Evolutionary conservation across 2,888 invertebrate species (phyloP).

Genomic region (Coelinius sp.): DNA sequence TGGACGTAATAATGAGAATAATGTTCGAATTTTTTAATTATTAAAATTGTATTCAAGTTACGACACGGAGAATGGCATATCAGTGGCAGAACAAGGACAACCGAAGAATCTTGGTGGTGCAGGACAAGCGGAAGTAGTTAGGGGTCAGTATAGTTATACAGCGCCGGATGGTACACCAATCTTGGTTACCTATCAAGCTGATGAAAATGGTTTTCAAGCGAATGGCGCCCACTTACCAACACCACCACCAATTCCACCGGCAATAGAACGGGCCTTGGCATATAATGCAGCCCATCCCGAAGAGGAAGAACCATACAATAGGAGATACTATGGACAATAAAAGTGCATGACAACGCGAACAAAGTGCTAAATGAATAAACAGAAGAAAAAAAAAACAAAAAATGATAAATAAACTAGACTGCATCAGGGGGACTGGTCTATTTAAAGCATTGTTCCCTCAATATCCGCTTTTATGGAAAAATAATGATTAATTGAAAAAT

Average conservation of each 20-base stretch:
- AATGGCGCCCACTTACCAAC: constrained; percentile 85
- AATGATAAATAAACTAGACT: background rate
- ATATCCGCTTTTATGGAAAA: background rate
- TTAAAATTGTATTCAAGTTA: constrained; percentile 66
- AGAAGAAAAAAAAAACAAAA: background rate
- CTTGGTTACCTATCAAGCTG: constrained; percentile 77
- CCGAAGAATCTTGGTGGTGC: constrained; percentile 73
- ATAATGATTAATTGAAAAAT: background rate
- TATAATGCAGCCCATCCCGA: constrained; percentile 73
- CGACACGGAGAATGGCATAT: constrained; percentile 78
- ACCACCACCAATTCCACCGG: constrained; percentile 85
- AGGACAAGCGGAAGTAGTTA: constrained; percentile 70
- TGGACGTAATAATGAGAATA: background rate
- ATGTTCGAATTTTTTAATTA: background rate
- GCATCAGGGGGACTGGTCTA: background rate
- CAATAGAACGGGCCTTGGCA: constrained; percentile 79
- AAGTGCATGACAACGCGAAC: constrained; percentile 4
- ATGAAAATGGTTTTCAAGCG: constrained; percentile 80
- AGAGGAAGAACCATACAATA: constrained; percentile 66
- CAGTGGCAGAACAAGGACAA: constrained; percentile 74
- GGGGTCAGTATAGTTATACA: constrained; percentile 79
- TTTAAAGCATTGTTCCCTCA: background rate
- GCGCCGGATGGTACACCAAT: constrained; percentile 79
- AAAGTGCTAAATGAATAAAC: background rate
- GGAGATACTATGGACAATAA: constrained; percentile 53